Evolutionary conservation across 2,113 vertebrate species (phyloP), one percentile per base, ranked within the genome.

Genomic region (Mandrillus leucophaeus): DNA sequence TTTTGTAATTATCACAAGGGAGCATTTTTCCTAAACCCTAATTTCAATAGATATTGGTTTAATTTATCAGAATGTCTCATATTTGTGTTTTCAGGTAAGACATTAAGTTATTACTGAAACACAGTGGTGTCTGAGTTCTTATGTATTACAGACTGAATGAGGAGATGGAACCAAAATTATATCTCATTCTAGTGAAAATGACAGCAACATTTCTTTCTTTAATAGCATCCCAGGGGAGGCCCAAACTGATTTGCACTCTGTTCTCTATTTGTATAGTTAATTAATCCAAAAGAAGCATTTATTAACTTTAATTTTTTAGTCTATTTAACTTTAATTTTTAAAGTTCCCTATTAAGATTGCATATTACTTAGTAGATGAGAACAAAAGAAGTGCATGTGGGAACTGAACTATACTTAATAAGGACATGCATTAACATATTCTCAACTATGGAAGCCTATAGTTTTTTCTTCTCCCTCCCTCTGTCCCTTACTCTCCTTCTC

Each of bases 31-130:
- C 95, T 96, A 97, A 97, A 96, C 90, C 88, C 79, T 97, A 96
- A 95, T 98, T 98, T 97, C 84, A 98, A 43, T 94, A 97, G 95
- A 96, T 97, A 98, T 80, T 98, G 94, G 93, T 93, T 98, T 98
- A 98, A 98, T 98, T 98, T 98, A 98, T 97, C 97, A 98, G 93
- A 98, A 96, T 96, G 97, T 97, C 40, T 91, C 72, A 97, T 98
- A 97, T 98, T 93, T 97, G 38, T 95, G 85, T 95, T 97, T 97
- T 97, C 97, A 98, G 97, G 93, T 98, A 98, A 95, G 75, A 72
- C 43, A 88, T 97, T 97, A 98, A 97, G 76, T 97, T 97, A 97
- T 98, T 98, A 98, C 79, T 97, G 81, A 95, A 89, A 96, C 76
- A 98, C 96, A 98, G 93, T 98, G 84, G 52, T 96, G 94, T 88